Conservation (phyloP, 2,888 invertebrate genomes). For the Erebia aethiops region DNA sequence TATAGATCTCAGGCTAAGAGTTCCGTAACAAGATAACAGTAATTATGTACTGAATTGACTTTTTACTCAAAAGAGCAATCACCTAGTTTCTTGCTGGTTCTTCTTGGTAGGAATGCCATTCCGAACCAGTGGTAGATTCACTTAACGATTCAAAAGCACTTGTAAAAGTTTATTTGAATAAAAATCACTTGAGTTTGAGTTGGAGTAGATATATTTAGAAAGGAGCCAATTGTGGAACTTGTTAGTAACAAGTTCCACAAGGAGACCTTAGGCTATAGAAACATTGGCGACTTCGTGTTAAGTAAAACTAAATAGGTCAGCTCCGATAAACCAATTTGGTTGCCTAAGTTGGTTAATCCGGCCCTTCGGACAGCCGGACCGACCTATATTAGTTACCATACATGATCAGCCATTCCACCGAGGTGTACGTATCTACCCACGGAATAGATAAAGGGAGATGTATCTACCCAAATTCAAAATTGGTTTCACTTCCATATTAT, state of each 20-base stretch:
- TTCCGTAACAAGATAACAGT: too few species aligned
- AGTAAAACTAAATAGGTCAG: background rate
- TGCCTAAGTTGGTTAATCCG: background rate
- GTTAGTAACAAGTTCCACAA: background rate
- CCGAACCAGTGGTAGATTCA: too few species aligned
- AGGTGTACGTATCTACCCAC: background rate
- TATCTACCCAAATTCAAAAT: too few species aligned
- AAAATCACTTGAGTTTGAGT: background rate
- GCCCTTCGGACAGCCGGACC: background rate
- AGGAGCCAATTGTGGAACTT: constrained; percentile 5
- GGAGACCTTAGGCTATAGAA: background rate
- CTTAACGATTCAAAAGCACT: too few species aligned
- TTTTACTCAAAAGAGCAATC: too few species aligned
- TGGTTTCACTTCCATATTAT: too few species aligned
- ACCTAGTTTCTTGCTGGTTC: too few species aligned
- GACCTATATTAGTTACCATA: background rate
- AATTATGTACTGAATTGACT: too few species aligned
- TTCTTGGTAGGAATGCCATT: too few species aligned
- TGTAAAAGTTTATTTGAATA: too few species aligned
- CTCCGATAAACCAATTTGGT: background rate
- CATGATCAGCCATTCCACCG: background rate
- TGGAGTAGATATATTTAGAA: background rate
- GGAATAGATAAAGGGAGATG: too few species aligned
- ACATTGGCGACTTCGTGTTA: background rate
- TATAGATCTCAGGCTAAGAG: too few species aligned